Evolutionary conservation across 2,113 vertebrate species (phyloP), one percentile per base, ranked within the genome.

Genomic region (Laticauda colubrina): DNA sequence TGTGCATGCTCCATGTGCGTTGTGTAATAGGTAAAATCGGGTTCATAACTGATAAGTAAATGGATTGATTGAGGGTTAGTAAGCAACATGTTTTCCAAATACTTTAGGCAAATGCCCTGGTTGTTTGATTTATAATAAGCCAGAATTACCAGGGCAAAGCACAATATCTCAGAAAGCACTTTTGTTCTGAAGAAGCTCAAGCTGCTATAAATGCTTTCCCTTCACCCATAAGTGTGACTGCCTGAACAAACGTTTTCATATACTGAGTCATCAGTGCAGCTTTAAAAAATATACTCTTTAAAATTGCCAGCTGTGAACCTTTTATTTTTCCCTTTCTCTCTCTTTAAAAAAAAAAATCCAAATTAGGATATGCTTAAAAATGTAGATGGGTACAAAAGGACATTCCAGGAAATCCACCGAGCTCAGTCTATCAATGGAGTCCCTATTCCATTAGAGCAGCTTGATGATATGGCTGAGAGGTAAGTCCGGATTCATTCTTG

Each of bases 381-480:
- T 96, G 94, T 99, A 97, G 99, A 99, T 94, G 98, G 97, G 81
- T 98, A 99, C 97, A 98, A 98, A 94, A 98, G 98, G 96, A 97
- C 98, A n/a, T 99, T 99, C 96, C 98, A 98, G 93, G 99, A 99
- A 97, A 99, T 99, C 97, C 99, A 99, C 97, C 96, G 97, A 94
- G 98, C 99, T 97, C 97, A 98, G 93, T 98, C 98, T 92, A 99
- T 99, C 92, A 99, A 99, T n/a, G 98, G 99, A 24, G 98, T 99
- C 5, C 98, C 99, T 3, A 98, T 99, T 90, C 99, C 99, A 55
- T 94, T 98, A 15, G 99, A 99, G n/a, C 99, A 99, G 93, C 98
- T 99, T 93, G 99, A 99, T 89, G 99, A 99, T 95, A 98, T 99
- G 98, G 99, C 99, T 64, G 99, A 99, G 95, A 98, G 99, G 99